Percentiles rank a stretch among this genome's conserved stretches.
phyloP scores from a whole-genome alignment of 2,888 invertebrate genomes.

The Meganola albula region DNA sequence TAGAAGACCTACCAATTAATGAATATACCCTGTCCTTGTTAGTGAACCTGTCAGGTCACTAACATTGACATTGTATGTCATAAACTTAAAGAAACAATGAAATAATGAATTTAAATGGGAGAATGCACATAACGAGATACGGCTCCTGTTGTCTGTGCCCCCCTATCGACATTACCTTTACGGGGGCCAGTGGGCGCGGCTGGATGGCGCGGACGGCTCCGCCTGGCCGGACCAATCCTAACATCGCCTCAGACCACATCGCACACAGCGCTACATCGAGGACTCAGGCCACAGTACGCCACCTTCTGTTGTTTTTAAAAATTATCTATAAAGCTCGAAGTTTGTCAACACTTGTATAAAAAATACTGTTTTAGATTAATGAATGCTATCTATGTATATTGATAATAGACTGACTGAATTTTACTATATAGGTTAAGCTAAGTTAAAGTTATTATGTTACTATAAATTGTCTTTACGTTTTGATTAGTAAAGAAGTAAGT shows the following conservation, averaged over 20 bases:
- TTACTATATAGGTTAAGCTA: constrained; percentile 32
- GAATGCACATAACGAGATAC: constrained; percentile 63
- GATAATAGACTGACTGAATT: constrained; percentile 30
- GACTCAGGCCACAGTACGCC: constrained; percentile 70
- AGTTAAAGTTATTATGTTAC: constrained; percentile 32
- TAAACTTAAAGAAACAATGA: constrained; percentile 41
- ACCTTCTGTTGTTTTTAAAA: constrained; percentile 77
- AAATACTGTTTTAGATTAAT: constrained; percentile 29
- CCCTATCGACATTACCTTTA: constrained; percentile 68
- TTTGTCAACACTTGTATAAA: constrained; percentile 32
- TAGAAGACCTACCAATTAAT: constrained; percentile 26
- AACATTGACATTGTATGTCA: constrained; percentile 31
- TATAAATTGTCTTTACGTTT: constrained; percentile 30
- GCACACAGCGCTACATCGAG: constrained; percentile 71
- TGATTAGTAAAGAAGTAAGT: constrained; percentile 40
- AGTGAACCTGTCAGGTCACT: constrained; percentile 21
- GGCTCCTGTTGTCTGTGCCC: constrained; percentile 61
- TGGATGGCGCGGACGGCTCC: constrained; percentile 30
- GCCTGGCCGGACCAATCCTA: constrained; percentile 50
- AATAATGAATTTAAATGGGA: constrained; percentile 54
- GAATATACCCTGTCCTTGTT: constrained; percentile 19
- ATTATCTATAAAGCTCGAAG: constrained; percentile 69
- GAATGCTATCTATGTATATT: constrained; percentile 31
- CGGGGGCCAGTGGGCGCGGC: constrained; percentile 29
- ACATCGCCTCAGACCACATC: constrained; percentile 73